Evolutionary conservation across 2,797 vertebrate species (phyloP).

Genomic region (Ctenosaura bakeri): DNA sequence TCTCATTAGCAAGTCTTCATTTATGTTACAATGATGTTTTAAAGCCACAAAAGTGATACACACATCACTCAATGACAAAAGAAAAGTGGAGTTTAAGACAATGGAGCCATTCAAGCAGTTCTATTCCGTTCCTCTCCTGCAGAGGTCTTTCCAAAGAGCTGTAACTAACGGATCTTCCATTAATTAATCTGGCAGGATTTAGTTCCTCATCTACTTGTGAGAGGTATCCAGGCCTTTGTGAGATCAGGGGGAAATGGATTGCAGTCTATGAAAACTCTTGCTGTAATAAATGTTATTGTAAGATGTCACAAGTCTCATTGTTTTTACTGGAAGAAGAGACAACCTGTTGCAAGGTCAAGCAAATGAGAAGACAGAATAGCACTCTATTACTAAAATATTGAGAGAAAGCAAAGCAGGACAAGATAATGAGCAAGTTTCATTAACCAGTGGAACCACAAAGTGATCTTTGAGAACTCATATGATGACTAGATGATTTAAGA

Average conservation of each 20-base stretch:
- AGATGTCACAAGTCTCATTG: background rate
- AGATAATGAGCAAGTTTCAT: background rate
- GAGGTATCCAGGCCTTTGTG: background rate
- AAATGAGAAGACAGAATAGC: background rate
- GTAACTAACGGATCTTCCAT: background rate
- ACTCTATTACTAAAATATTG: background rate
- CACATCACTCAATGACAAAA: slow-evolving; percentile 28
- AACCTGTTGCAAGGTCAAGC: background rate
- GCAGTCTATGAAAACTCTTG: background rate
- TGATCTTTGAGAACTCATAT: background rate
- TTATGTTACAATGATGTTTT: slow-evolving; percentile 58
- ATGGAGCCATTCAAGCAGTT: background rate
- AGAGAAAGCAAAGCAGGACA: background rate
- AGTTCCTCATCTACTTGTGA: background rate
- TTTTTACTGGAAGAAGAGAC: background rate
- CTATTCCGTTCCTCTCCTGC: slow-evolving; percentile 37
- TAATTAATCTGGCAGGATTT: background rate
- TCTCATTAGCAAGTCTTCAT: slow-evolving; percentile 67
- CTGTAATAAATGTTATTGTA: background rate
- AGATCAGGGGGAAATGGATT: background rate
- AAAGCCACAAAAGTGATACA: slow-evolving; percentile 52
- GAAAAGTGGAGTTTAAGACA: slow-evolving; percentile 33
- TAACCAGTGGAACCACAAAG: background rate
- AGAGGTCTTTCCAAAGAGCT: background rate
- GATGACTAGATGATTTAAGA: background rate